A percentile compares a stretch with the other conserved stretches of the same genome.
Evolutionary conservation across 2,888 invertebrate species (phyloP).

Genomic region (Metacarcinus magister): DNA sequence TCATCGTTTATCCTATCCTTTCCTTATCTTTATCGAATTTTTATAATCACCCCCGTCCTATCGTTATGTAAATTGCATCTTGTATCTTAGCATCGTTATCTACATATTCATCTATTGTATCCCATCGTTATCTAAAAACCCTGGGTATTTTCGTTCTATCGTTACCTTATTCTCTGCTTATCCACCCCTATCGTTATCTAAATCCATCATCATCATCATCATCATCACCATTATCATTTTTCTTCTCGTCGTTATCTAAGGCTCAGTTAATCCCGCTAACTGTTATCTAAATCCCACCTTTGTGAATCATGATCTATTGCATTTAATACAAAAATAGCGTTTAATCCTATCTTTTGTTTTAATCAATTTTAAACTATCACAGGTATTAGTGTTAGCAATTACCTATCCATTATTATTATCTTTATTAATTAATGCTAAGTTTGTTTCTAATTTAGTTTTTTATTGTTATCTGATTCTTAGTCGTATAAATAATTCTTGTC

Average conservation of each 20-base stretch:
- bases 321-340: too few relatives aligned
- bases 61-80: neutral
- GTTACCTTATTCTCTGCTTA: too few relatives aligned
- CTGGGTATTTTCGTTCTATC: too few relatives aligned
- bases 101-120: neutral
- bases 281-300: too few relatives aligned
- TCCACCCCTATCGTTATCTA: too few relatives aligned
- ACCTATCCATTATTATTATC: neutral
- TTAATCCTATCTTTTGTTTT: too few relatives aligned
- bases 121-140: neutral
- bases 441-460: neutral
- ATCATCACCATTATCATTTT: neutral
- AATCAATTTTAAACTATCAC: too few relatives aligned
- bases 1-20: too few relatives aligned
- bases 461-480: neutral
- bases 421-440: neutral
- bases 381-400: neutral
- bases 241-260: neutral
- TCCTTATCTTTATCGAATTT: neutral
- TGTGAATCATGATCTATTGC: too few relatives aligned
- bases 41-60: neutral
- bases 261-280: neutral
- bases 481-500: too few relatives aligned
- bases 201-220: too few relatives aligned
- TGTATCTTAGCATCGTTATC: neutral